A percentile compares a stretch with the other conserved stretches of the same genome.
phyloP scores from a whole-genome alignment of 2,888 invertebrate species.

The Allygus modestus region DNA sequence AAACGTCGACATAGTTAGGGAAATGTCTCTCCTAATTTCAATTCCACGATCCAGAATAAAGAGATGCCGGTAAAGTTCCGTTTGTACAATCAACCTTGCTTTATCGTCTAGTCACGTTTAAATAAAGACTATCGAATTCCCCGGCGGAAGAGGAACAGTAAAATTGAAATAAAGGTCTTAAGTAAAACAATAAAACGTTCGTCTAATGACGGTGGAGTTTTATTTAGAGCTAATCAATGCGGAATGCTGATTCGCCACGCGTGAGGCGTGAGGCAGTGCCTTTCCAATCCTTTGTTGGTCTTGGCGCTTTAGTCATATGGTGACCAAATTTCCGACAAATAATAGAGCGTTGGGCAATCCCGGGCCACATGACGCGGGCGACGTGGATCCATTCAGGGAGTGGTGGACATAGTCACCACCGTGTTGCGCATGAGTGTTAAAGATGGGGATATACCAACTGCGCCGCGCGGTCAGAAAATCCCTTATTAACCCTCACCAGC shows the following conservation, averaged over 20 bases:
- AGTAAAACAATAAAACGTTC: slow-evolving; percentile 3
- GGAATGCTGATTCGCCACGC: slow-evolving; percentile 49
- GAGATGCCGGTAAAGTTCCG: neutral
- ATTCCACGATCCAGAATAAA: neutral
- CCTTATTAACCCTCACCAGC: too few species aligned
- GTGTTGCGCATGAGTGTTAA: too few species aligned
- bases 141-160: slow-evolving; percentile 10
- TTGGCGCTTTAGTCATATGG: neutral
- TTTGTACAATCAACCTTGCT: slow-evolving; percentile 21
- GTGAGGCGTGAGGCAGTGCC: neutral
- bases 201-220: slow-evolving; percentile 1
- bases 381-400: neutral
- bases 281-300: slow-evolving; percentile 49
- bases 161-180: neutral
- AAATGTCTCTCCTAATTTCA: neutral
- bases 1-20: neutral
- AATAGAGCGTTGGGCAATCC: slow-evolving; percentile 1
- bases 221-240: slow-evolving; percentile 39
- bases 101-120: slow-evolving; percentile 2
- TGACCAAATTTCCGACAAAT: slow-evolving; percentile 27
- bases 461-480: too few species aligned
- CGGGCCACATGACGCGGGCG: neutral
- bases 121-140: slow-evolving; percentile 14
- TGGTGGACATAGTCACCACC: too few species aligned
- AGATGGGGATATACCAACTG: too few species aligned